Evolutionary conservation across 1,140 invertebrate species (phyloP).

Genomic region (Bombus affinis): DNA sequence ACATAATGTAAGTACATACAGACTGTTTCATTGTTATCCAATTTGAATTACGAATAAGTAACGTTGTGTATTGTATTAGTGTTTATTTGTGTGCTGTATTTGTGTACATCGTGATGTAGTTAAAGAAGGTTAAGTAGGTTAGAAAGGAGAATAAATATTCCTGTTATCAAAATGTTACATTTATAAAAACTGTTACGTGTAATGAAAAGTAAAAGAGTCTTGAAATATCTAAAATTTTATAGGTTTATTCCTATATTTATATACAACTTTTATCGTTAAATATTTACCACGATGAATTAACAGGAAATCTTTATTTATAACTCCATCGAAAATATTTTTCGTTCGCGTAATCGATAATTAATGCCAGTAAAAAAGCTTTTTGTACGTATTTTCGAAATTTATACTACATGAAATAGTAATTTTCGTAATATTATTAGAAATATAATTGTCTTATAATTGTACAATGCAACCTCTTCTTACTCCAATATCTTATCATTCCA

Average conservation of each 20-base stretch:
- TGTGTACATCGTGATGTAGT: slow-evolving; percentile 19
- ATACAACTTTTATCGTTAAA: neutral
- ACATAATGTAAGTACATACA: slow-evolving; percentile 41
- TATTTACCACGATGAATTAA: neutral
- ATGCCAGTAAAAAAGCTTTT: neutral
- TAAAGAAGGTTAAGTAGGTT: slow-evolving; percentile 54
- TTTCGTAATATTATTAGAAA: neutral
- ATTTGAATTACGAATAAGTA: slow-evolving; percentile 11
- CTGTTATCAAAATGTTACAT: neutral
- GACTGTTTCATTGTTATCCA: neutral
- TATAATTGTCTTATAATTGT: neutral
- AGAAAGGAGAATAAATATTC: slow-evolving; percentile 50
- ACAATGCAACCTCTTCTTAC: neutral
- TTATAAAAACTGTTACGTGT: neutral
- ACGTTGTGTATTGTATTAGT: neutral
- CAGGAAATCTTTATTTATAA: neutral
- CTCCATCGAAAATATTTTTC: neutral
- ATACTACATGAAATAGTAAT: neutral
- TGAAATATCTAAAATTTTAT: neutral
- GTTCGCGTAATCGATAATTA: neutral
- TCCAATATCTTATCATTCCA: neutral
- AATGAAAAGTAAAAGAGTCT: neutral
- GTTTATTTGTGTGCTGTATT: slow-evolving; percentile 1
- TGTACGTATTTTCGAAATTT: neutral
- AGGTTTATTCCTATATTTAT: neutral